Conservation (phyloP, 2,113 vertebrate species). For the Gymnorhina tibicen region DNA sequence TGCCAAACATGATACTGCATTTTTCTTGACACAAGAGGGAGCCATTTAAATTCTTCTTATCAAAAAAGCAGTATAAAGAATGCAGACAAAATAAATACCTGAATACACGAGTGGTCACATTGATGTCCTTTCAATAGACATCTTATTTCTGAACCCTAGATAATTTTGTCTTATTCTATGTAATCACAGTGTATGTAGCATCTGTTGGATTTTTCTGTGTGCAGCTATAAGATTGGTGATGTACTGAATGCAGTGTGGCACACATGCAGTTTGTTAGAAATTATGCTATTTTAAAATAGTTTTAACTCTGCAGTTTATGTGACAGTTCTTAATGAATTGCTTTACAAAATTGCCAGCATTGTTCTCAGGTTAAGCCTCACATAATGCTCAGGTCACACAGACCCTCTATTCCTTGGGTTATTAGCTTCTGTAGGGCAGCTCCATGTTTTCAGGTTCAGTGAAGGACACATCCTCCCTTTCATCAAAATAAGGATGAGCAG, state of each 20-base stretch:
- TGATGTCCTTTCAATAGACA: background rate
- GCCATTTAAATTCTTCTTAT: constrained; percentile 39
- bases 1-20: background rate
- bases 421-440: background rate
- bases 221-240: background rate
- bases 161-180: constrained; percentile 5
- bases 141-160: constrained; percentile 25
- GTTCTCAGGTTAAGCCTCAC: background rate
- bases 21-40: constrained; percentile 68
- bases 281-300: background rate
- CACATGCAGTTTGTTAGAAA: background rate
- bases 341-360: background rate
- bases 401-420: background rate
- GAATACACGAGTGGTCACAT: background rate
- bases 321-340: background rate
- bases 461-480: background rate
- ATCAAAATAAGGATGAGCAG: background rate
- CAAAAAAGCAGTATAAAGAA: background rate
- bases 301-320: background rate
- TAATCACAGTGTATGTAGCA: background rate
- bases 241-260: background rate
- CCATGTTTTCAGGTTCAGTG: background rate
- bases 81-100: background rate
- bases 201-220: background rate
- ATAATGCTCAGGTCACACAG: background rate